Evolutionary conservation across 2,797 vertebrate species (phyloP), one percentile per base, ranked within the genome.

Genomic region (Geotrypetes seraphini): DNA sequence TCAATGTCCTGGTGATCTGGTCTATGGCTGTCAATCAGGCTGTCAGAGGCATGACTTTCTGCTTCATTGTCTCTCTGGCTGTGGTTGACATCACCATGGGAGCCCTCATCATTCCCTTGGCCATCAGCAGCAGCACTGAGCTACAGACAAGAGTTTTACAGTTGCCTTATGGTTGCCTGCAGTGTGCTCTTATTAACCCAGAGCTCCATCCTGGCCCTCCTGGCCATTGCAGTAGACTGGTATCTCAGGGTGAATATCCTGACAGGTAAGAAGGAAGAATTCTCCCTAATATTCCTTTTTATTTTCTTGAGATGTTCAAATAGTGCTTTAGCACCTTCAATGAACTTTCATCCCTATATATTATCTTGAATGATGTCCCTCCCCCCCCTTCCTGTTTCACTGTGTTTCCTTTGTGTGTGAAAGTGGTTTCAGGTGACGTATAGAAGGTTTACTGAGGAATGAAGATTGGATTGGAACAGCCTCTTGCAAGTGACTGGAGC

Each of bases 1-100:
- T 96, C 12, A 99, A 99, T 4, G 90, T 97, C 61, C 84, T 99
- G 88, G 96, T 99, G 45, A 94, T 96, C 23, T 97, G 93, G 94
- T 96, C 96, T 3, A 94, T 99, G 68, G 94, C 84, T 46, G 90
- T 95, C 58, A 97, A 96, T 61, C 90, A 86, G 37, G 88, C 92
- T 0, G 39, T 99, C 39, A 69, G 92, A 36, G 93, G 97, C 18
- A 94, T 86, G 44, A 99, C 96, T 22, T 96, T 97, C 72, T 96
- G 87, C 60, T 99, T 97, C 66, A 92, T 99, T 11, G 96, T 92
- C 6, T 97, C 94, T 0, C 74, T 99, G 67, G 96, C 96, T 0
- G 75, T 96, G 71, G 96, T 96, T 7, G 94, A 99, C 2, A 96
- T 94, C 51, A 91, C 92, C 0, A 94, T 97, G 54, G 96, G 96